A percentile compares a stretch with the other conserved stretches of the same genome.
phyloP scores from a whole-genome alignment of 2,888 invertebrate species.

The Ametastegia equiseti region DNA sequence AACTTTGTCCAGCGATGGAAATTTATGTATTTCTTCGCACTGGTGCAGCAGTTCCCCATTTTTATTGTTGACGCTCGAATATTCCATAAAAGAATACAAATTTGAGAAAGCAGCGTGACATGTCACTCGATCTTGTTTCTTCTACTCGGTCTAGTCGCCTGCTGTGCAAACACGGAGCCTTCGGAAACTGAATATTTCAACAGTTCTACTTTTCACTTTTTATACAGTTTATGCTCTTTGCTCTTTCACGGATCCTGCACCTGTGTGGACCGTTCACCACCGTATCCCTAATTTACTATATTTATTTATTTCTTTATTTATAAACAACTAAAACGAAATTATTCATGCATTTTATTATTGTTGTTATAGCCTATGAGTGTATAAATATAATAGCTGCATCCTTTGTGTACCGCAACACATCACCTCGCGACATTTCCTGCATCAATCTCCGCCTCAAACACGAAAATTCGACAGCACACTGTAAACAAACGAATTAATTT shows the following conservation, averaged over 20 bases:
- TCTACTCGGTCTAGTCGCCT: conserved; percentile 54
- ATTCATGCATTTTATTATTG: neutral
- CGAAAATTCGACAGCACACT: neutral
- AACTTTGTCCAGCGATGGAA: conserved; percentile 27
- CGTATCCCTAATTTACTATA: neutral
- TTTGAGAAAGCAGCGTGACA: conserved; percentile 58
- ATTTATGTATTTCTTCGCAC: conserved; percentile 48
- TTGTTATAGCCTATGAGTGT: too few relatives aligned
- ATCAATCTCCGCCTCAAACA: neutral
- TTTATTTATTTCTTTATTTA: neutral
- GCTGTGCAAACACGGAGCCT: conserved; percentile 62
- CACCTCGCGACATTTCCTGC: neutral
- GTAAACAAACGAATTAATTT: neutral
- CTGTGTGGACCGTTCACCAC: conserved; percentile 3
- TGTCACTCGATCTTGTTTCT: conserved; percentile 54
- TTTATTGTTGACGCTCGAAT: conserved; percentile 48
- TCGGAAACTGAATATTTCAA: conserved; percentile 50
- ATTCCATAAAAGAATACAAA: conserved; percentile 52
- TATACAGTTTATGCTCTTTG: conserved; percentile 21
- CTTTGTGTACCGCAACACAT: too few relatives aligned
- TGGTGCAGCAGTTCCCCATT: conserved; percentile 34
- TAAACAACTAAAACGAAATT: neutral
- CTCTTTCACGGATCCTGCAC: conserved; percentile 30
- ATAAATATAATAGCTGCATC: too few relatives aligned
- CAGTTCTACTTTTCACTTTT: conserved; percentile 38